Conservation (phyloP, 2,888 invertebrate genomes). For the Oxytorus armatus region DNA sequence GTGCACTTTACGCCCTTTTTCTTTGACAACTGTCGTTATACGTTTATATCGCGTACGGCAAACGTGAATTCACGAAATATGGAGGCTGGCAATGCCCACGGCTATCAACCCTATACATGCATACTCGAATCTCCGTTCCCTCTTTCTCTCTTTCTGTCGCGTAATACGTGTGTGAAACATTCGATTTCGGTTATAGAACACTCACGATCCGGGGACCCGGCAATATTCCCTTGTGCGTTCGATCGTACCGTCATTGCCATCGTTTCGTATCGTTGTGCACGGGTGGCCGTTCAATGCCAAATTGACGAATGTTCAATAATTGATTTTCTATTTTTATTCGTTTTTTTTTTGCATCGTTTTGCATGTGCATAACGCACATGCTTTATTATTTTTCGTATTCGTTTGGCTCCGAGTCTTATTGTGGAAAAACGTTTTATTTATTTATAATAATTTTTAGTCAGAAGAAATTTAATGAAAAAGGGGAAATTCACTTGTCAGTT, state of each 20-base stretch:
- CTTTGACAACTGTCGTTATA: not conserved
- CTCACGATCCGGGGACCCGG: slow-evolving; percentile 31
- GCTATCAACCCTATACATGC: slow-evolving; percentile 43
- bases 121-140: slow-evolving; percentile 1
- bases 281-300: slow-evolving; percentile 16
- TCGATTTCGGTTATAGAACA: slow-evolving; percentile 65
- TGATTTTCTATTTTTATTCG: not conserved
- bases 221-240: slow-evolving; percentile 59
- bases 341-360: slow-evolving; percentile 13
- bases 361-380: too few species aligned
- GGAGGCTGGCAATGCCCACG: slow-evolving; percentile 53
- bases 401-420: too few species aligned
- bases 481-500: too few species aligned
- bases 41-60: slow-evolving; percentile 13
- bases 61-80: slow-evolving; percentile 64
- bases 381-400: too few species aligned
- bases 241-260: slow-evolving; percentile 52
- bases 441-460: too few species aligned
- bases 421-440: too few species aligned
- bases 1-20: slow-evolving; percentile 17
- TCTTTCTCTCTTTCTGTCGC: slow-evolving; percentile 7
- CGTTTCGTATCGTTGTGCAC: slow-evolving; percentile 4
- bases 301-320: not conserved
- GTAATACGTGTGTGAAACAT: slow-evolving; percentile 63
- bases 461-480: too few species aligned